Base-by-base conservation (phyloP, 2,797 vertebrate species). In the Micrastur ruficollis region DNA sequence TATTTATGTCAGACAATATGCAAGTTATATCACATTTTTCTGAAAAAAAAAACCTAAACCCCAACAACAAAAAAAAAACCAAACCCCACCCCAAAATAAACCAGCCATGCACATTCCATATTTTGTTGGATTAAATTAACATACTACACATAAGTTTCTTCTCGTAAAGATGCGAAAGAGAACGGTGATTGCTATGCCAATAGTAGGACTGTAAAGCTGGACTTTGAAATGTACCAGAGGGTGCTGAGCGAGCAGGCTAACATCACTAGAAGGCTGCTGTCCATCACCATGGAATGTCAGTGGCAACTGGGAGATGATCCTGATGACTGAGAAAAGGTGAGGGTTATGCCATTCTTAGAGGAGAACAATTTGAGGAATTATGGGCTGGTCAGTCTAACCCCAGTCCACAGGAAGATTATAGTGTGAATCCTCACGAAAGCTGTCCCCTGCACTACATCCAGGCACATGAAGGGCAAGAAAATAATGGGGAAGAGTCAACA, bases 41-140 rank as follows among this genome's bases (percentile, higher is more conserved):
- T 61, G 67, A 25, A 73, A 22, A 22, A 40, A 56, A 26, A 25
- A 7, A 38, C 16, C 31, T 29, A 47, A 16, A 13, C 0, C 3
- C 13, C 9, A 27, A 40, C 8, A 59, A 19, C 32, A 65, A 20
- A 6, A 22, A 34, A 34, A 22, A 53, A 5, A 8, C 29, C 31
- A 29, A 19, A 5, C 3, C 4, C 6, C 9, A 1, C 23, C 63
- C 2, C 29, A 12, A 22, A 46, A 23, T 34, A 53, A 5, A 5
- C 3, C 25, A 56, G 25, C 40, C 11, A 29, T 15, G 17, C 3
- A 7, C 16, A 9, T 47, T 74, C 14, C 10, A 32, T 3, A 4
- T 36, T 29, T 84, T 20, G 5, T 62, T 82, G 31, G 25, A 17
- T 65, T 76, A 36, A 72, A 46, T 68, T 36, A 75, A 13, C 1